Base-by-base conservation (phyloP, 2,888 invertebrate genomes). In the Eristalis pertinax region DNA sequence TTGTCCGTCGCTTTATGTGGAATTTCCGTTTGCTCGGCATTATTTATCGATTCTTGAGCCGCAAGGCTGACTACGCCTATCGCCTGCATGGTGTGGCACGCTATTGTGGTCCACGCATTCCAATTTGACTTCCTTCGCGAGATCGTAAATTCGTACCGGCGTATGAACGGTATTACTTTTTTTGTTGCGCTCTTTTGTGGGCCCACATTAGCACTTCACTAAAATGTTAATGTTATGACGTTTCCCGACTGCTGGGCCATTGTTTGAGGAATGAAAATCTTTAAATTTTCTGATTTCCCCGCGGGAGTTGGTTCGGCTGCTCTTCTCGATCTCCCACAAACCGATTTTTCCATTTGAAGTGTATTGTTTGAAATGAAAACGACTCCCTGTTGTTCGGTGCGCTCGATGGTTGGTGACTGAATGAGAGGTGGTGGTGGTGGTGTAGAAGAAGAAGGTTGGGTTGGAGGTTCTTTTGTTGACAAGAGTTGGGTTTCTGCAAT, bases 181-280 rank as follows among this genome's bases (percentile, higher is more conserved):
- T n/a, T 19, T 15, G 32, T 32, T 32, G 32, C 32, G 32, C 32
- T 32, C 32, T 58, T 19, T 69, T 10, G 56, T 69, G 58, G 7
- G 32, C 22, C 56, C 56, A 69, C 32, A 77, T 69, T 77, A 77
- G 77, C 77, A 77, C 69, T 50, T 63, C 35, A 77, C 62, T 69
- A 35, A 77, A 69, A 77, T 77, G 63, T 35, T 69, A 69, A 77
- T 77, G 63, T 63, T 63, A 63, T 19, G 26, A 77, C 24, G 50
- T 10, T 77, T 24, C 22, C 24, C 32, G 35, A 22, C 69, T 69
- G 43, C 38, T 76, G 22, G 26, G 24, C 63, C 29, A 32, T 68
- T 68, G 76, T 77, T 43, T 60, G 50, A 19, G 24, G 50, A 68
- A 62, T 50, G 15, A 50, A 50, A 63, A 50, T 62, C 10, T 19